Percentiles rank a stretch among this genome's conserved stretches.
These are phyloP conservation scores for Stictocephala bisonia DNA, from an alignment of 2,888 invertebrate genomes.

Conservation along the genomic window DNA sequence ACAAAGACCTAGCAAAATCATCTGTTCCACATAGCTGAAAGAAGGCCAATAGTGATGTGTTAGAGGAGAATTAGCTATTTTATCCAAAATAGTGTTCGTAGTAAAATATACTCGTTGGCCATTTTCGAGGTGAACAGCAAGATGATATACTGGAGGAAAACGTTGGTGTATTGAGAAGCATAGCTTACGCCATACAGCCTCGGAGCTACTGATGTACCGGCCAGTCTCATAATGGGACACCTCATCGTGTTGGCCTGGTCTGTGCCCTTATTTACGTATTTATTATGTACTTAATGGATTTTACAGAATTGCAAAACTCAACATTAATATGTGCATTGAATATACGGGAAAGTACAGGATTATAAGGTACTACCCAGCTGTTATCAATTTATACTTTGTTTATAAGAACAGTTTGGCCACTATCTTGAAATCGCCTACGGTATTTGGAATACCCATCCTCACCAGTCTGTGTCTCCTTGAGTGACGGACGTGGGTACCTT, in stretches of 20 bases:
- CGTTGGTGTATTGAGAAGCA: constrained; percentile 15
- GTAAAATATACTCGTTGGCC: background rate
- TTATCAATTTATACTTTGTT: background rate
- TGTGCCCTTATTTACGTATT: constrained; percentile 54
- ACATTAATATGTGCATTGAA: background rate
- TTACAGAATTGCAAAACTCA: background rate
- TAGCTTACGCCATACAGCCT: constrained; percentile 52
- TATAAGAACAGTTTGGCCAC: background rate
- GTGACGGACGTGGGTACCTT: background rate
- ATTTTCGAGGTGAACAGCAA: constrained; percentile 20
- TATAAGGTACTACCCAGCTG: background rate
- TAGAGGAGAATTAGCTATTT: background rate
- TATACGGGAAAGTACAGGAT: background rate
- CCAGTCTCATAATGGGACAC: constrained; percentile 53
- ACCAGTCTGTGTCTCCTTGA: background rate
- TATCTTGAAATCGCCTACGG: background rate
- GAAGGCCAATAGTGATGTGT: background rate
- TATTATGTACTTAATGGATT: background rate
- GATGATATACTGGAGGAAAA: background rate
- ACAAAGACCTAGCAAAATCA: constrained; percentile 48
- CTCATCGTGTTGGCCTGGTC: constrained; percentile 52
- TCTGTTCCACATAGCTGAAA: background rate
- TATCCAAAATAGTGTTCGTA: background rate
- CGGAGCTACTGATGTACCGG: constrained; percentile 40
- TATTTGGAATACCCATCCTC: background rate